Evolutionary conservation across 2,888 invertebrate genomes (phyloP).

Genomic region (Monoplex corrugatus): DNA sequence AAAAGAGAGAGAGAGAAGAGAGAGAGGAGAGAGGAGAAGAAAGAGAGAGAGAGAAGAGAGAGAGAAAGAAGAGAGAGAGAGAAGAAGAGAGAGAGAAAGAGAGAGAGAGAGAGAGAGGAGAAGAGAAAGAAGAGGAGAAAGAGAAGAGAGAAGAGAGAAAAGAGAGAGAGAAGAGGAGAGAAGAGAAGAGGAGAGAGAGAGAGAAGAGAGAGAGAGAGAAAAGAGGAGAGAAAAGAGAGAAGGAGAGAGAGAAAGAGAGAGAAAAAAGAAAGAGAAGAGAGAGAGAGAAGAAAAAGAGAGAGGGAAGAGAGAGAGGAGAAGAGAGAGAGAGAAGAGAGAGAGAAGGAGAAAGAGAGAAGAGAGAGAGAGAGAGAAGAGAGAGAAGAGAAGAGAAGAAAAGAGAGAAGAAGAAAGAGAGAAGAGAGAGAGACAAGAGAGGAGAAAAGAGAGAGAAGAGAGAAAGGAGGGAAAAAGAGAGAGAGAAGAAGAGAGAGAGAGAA

Average conservation of each 20-base stretch:
- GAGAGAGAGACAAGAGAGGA: background rate
- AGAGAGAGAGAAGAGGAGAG: too few species aligned
- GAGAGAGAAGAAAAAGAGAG: background rate
- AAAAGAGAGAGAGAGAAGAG: background rate
- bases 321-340: background rate
- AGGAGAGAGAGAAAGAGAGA: background rate
- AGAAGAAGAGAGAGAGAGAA: constrained; percentile 11
- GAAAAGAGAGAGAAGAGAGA: background rate
- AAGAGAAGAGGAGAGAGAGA: background rate
- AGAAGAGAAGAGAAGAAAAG: background rate
- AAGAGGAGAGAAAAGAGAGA: too few species aligned
- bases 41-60: too few species aligned
- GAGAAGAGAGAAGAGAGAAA: too few species aligned
- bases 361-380: background rate
- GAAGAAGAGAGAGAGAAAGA: too few species aligned
- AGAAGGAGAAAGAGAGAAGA: constrained; percentile 31
- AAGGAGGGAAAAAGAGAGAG: constrained; percentile 5
- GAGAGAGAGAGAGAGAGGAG: too few species aligned
- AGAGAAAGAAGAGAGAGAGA: too few species aligned
- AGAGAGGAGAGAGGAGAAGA: background rate
- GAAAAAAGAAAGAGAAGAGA: background rate
- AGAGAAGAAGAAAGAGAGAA: constrained; percentile 19
- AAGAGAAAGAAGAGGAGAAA: too few species aligned
- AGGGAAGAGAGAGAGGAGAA: background rate
- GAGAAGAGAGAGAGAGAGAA: too few species aligned